Base-by-base conservation (phyloP, 2,888 invertebrate species). In the Troides oblongomaculatus region DNA sequence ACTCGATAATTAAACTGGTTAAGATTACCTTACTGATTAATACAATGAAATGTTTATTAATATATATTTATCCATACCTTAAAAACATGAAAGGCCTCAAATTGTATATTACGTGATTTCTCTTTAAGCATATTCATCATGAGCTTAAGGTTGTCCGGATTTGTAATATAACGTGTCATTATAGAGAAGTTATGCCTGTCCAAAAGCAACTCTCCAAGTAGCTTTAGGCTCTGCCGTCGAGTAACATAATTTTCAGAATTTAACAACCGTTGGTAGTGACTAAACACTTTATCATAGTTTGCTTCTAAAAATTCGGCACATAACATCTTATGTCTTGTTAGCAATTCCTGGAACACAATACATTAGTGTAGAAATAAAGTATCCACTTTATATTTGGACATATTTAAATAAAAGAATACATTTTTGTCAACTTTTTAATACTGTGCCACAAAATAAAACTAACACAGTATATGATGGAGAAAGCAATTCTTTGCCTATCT, bases 101-200 rank as follows among this genome's bases (percentile, higher is more conserved):
- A 99, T 93, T 99, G 99, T 85, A 99, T 99, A 94, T 99, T 99
- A 82, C 99, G 96, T 80, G 99, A 99, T 89, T 99, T 98, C 88
- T 99, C 99, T 93, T 99, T 97, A 85, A 99, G 94, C 99, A 99
- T 98, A 90, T 99, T 99, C 99, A 99, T 99, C 99, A 99, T 99
- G 78, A 99, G 94, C 91, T 99, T 99, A 76, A 99, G 94, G 94
- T 99, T 99, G 89, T 99, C 99, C 46, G 99, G 99, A 92, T 99
- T 99, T 82, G 99, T 99, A 93, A 99, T 99, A 94, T 99, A 99
- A 83, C 97, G 96, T 74, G 98, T 98, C 98, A 98, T 98, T 79
- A 98, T 99, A 78, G 98, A 98, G 93, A 99, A 99, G 94, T 99
- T 99, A 93, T 99, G 99, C 87, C 99, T 95, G 92, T 99, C 99